These are phyloP conservation scores for Corythaeola cristata DNA, from an alignment of 2,113 vertebrate genomes.

Conservation along the genomic window DNA sequence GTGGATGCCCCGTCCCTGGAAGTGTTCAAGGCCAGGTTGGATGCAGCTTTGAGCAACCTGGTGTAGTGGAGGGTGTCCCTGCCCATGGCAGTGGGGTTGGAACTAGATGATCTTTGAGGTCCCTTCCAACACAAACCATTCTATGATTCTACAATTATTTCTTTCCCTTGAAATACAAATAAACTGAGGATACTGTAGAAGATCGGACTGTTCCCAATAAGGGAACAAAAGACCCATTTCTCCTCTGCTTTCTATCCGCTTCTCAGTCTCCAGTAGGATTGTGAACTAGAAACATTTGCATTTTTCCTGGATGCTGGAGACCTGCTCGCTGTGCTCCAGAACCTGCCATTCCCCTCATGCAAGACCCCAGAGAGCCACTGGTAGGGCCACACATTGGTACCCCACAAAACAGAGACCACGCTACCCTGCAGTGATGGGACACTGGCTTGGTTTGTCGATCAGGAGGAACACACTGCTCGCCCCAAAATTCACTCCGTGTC, in stretches of 20 bases:
- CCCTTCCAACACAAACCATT: too few species aligned
- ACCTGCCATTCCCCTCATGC: background rate
- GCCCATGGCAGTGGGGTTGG: too few species aligned
- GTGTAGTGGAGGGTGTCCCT: too few species aligned
- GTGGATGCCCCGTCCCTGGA: too few species aligned
- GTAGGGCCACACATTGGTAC: background rate
- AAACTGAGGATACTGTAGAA: background rate
- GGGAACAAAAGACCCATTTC: background rate
- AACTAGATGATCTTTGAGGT: too few species aligned
- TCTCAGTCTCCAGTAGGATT: background rate
- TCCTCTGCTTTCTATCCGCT: background rate
- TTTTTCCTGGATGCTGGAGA: background rate
- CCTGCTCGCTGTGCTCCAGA: background rate
- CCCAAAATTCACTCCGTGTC: background rate
- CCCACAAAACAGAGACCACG: rapidly evolving
- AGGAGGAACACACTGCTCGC: background rate
- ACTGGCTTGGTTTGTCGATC: background rate
- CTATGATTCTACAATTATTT: background rate
- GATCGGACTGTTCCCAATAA: background rate
- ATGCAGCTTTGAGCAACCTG: too few species aligned
- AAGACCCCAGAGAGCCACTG: background rate
- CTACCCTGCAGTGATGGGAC: rapidly evolving
- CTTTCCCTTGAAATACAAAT: background rate
- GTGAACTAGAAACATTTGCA: background rate
- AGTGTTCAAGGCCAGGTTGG: too few species aligned